phyloP scores from a whole-genome alignment of 2,888 invertebrate genomes.

The Catocala fraxini region DNA sequence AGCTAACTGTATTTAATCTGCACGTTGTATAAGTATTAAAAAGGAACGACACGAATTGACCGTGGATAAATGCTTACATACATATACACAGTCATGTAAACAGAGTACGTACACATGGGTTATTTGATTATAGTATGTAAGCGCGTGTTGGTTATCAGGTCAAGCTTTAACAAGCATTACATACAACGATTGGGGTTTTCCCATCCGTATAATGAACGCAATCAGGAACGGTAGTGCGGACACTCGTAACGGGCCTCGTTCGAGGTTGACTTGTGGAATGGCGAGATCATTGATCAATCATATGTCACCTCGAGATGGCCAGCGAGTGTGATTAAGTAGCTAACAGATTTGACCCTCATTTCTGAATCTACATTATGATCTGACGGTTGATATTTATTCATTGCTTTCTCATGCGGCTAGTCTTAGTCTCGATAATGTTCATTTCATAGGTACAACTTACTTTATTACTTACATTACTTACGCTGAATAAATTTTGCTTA shows the following conservation, averaged over 20 bases:
- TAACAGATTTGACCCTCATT: conserved; percentile 47
- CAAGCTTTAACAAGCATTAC: conserved; percentile 41
- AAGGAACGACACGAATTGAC: neutral
- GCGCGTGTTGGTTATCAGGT: conserved; percentile 40
- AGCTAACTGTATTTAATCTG: too few species aligned
- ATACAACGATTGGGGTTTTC: conserved; percentile 44
- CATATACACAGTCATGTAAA: conserved; percentile 7
- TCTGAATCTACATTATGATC: conserved; percentile 35
- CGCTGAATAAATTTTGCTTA: too few species aligned
- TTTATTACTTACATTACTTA: too few species aligned
- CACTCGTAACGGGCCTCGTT: conserved; percentile 26
- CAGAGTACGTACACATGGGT: conserved; percentile 5
- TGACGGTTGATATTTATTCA: conserved; percentile 18
- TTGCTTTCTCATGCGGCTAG: conserved; percentile 21
- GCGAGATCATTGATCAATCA: conserved; percentile 47
- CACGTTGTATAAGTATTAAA: neutral
- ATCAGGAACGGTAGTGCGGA: conserved; percentile 40
- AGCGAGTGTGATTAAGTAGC: conserved; percentile 38
- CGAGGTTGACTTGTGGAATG: conserved; percentile 25
- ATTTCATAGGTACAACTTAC: conserved; percentile 6
- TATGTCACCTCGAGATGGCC: conserved; percentile 19
- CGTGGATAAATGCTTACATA: conserved; percentile 1
- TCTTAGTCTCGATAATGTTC: neutral
- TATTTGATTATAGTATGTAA: conserved; percentile 26
- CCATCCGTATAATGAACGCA: conserved; percentile 44